Evolutionary conservation across 2,113 vertebrate species (phyloP), one percentile per base, ranked within the genome.

Genomic region (Cynopterus brachyotis): DNA sequence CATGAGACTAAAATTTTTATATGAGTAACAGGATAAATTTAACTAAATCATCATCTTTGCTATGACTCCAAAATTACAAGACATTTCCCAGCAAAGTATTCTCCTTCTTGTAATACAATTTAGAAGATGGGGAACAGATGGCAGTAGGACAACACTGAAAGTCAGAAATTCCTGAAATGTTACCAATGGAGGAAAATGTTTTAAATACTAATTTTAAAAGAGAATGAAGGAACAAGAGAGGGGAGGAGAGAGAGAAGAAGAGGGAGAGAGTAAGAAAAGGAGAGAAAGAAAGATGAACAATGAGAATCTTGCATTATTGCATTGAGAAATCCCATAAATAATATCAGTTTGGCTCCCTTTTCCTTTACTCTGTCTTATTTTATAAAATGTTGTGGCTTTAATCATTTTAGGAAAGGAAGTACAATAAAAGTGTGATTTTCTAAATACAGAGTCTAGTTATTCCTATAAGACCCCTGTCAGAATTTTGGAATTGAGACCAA

Each of bases 301-400:
- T 32, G 26, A 75, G 92, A 93, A 45, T 45, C 55, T 85, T 20
- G 9, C 55, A 42, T 90, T 92, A 88, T 88, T 94, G 15, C 24
- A 73, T 93, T 92, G 76, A 47, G 88, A 93, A 97, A 73, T 94
- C 70, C 53, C 80, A 96, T 57, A 82, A 92, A 92, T 55, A 96
- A 28, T 24, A 30, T 78, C 30, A 69, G 3, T 70, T 80, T 95
- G 73, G 95, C 64, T 59, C 53, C 53, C 86, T 89, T 45, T 89
- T 35, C 50, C 40, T 96, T 95, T 35, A 83, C 64, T 57, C 4
- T 82, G 1, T 80, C 90, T 26, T 73, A 75, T 89, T 59, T 66
- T 70, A 42, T 45, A 85, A 95, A 24, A 59, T 79, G 96, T 95
- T 95, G 73, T 95, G 73, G 45, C 1, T 97, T 97, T 96, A 53